phyloP scores from a whole-genome alignment of 1,140 invertebrate genomes.

The Micrasema minimum region DNA sequence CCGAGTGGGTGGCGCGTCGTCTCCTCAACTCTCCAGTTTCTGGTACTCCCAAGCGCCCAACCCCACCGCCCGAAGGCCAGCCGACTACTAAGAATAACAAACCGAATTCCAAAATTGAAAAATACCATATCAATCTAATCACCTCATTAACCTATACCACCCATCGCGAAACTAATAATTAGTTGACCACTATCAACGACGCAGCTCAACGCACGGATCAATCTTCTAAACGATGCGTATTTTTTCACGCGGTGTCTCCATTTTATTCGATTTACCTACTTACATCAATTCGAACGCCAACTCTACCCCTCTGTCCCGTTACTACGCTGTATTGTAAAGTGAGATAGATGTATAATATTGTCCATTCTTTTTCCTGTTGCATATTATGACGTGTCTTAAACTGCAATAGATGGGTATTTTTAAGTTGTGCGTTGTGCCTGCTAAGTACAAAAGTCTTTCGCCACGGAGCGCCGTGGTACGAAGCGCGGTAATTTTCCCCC shows the following conservation, averaged over 20 bases:
- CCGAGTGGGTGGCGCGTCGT: constrained; percentile 51
- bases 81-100: constrained; percentile 13
- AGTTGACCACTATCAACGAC: no score
- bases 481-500: no score
- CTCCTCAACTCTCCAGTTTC: no score
- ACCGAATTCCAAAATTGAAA: neutral
- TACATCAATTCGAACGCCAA: neutral
- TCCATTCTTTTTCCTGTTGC: neutral
- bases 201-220: neutral
- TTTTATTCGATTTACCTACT: neutral
- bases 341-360: constrained; percentile 5
- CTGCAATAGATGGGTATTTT: constrained; percentile 21
- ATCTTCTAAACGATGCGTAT: neutral
- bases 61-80: neutral
- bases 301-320: constrained; percentile 41
- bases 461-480: no score
- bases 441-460: no score
- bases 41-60: constrained; percentile 18
- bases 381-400: constrained; percentile 17
- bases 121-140: no score
- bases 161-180: no score
- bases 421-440: no score
- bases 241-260: neutral
- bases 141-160: neutral
- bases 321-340: constrained; percentile 13